Evolutionary conservation across 2,113 vertebrate genomes (phyloP), one percentile per base, ranked within the genome.

Genomic region (Microtus montanus): DNA sequence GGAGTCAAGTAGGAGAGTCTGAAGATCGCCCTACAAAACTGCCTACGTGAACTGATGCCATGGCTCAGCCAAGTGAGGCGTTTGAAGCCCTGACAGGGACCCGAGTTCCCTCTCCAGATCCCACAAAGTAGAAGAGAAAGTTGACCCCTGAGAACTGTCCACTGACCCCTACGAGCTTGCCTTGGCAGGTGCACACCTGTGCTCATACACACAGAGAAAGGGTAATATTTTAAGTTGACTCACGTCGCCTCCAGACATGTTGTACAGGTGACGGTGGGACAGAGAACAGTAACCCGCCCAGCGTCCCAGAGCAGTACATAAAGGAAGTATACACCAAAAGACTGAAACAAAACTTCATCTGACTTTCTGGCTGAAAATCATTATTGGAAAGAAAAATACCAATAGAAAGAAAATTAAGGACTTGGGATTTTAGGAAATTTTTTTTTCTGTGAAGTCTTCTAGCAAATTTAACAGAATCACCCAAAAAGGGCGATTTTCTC

Each of bases 391-490:
- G 41, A 54, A 96, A 90, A 90, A 22, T 86, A 20, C 61, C 68
- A 64, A 54, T 30, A 73, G 11, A 41, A 28, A 26, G 82, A 63
- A 91, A 86, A 61, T 44, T 35, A 89, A 87, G 35, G 87, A 52
- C 68, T 87, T 78, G 9, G 1, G n/a, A 74, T 78, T 83, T 52
- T 89, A 28, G 54, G 77, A 54, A 30, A 5, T 54, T 64, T 77
- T 41, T 90, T 94, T 96, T 94, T 77, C 38, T 87, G 71, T 77
- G 63, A 77, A 89, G 33, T 77, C 78, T 77, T 92, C 7, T 3
- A 89, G 52, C 44, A 95, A 38, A 88, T 75, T 93, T 90, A 71
- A 89, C 54, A 95, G 93, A 64, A 89, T 87, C 63, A 78, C 7
- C 70, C 77, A 44, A 84, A 78, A 94, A 88, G 38, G 82, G 28